Evolutionary conservation across 2,888 invertebrate genomes (phyloP).

Genomic region (Luperina nickerlii): DNA sequence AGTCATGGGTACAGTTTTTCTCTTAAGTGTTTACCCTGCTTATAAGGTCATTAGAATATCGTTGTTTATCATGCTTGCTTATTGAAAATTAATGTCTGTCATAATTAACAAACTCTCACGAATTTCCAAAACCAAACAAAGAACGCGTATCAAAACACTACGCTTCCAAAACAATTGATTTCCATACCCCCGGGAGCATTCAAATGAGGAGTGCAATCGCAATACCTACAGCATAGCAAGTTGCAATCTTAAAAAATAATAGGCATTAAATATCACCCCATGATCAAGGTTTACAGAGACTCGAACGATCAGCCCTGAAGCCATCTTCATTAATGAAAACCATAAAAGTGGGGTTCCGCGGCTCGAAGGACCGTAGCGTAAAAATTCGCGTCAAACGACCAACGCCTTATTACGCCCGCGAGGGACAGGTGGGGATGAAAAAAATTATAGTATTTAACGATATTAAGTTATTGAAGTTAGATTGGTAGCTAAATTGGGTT

Average conservation of each 20-base stretch:
- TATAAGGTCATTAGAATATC: not conserved
- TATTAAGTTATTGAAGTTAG: conserved; percentile 79
- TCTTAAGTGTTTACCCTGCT: not conserved
- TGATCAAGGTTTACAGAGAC: conserved; percentile 79
- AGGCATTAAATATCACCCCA: conserved; percentile 82
- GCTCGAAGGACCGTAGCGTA: conserved; percentile 64
- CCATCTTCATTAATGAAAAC: conserved; percentile 88
- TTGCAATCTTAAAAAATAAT: conserved; percentile 79
- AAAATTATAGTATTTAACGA: conserved; percentile 82
- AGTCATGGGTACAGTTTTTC: not conserved
- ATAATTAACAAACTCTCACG: not conserved
- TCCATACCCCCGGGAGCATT: conserved; percentile 46
- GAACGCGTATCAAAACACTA: conserved; percentile 18
- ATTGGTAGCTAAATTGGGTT: conserved; percentile 70
- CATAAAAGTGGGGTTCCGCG: conserved; percentile 82
- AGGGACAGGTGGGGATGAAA: conserved; percentile 77
- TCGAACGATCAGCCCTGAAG: conserved; percentile 86
- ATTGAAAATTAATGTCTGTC: not conserved
- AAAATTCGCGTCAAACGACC: conserved; percentile 83
- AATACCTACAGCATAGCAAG: conserved; percentile 63
- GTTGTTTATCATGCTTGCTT: not conserved
- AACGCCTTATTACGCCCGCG: conserved; percentile 85
- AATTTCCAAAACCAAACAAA: not conserved
- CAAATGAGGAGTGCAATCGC: conserved; percentile 50
- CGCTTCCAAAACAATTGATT: conserved; percentile 53